Evolutionary conservation across 2,113 vertebrate species (phyloP), one percentile per base, ranked within the genome.

Genomic region (Hydrochoerus hydrochaeris): DNA sequence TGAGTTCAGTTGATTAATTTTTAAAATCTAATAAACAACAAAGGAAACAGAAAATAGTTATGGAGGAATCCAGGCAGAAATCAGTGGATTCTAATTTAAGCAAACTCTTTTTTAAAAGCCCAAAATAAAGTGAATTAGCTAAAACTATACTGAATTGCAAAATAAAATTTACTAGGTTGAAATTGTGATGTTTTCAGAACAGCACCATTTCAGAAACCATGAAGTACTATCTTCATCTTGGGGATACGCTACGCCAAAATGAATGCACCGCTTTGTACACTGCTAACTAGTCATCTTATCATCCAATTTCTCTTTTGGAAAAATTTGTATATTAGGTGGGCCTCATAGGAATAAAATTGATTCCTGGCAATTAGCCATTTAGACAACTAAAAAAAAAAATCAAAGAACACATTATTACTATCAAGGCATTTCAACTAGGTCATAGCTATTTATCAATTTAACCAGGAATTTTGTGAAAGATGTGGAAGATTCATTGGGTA

Each of bases 291-390:
- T 91, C 84, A 94, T 65, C 20, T 80, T 95, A 57, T 80, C 80
- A 85, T 11, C 57, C 22, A 82, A 41, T 77, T 97, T 94, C 83
- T 94, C 69, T 93, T 97, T 97, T 89, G 75, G 41, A 86, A 89
- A 91, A 95, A 91, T 87, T 96, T 88, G 24, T 89, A 24, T 75
- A 65, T 81, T 95, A 94, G 35, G 8, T 89, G 88, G 35, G 52
- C 49, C 91, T 88, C 80, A 87, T 87, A 73, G 75, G 69, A 16
- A 87, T 60, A 82, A 81, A 88, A 95, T 87, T 96, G 78, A 96
- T 95, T 95, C 20, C 17, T 91, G 80, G 91, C 62, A 28, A 91
- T 89, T 84, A 94, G 91, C 44, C 52, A 95, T 85, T 96, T 63
- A 85, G 58, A 94, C 1, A 89, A 54, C 17, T 67, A 12, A 93